A percentile compares a stretch with the other conserved stretches of the same genome.
These are phyloP conservation scores for Laupala kohalensis DNA, from an alignment of 1,140 invertebrate genomes.

Conservation along the genomic window DNA sequence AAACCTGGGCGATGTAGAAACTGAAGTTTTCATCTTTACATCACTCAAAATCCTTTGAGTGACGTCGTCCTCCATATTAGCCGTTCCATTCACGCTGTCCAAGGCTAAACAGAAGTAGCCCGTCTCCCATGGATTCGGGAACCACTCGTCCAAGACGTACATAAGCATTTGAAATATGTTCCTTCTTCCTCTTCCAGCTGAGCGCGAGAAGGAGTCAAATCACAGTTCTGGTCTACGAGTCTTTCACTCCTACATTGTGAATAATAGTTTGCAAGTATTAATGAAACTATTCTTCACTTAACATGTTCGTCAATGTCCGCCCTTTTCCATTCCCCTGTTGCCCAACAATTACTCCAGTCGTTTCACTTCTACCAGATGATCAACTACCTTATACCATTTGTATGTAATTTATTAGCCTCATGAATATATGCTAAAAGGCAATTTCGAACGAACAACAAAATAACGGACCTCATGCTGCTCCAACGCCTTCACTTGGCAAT, in stretches of 20 bases:
- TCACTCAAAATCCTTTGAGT: no score
- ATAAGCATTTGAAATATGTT: not conserved
- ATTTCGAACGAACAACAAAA: not conserved
- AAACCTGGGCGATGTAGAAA: no score
- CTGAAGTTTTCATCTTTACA: no score
- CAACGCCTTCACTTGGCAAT: not conserved
- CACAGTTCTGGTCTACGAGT: no score
- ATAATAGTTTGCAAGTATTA: no score
- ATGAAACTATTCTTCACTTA: no score
- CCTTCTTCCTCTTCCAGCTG: not conserved
- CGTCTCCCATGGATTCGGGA: not conserved
- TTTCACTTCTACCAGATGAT: not conserved
- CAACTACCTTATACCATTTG: not conserved
- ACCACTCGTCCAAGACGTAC: not conserved
- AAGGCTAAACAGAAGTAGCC: not conserved
- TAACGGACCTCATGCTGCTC: not conserved
- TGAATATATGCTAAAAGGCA: not conserved
- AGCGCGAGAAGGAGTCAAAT: no score
- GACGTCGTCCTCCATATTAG: not conserved
- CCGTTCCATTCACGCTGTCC: not conserved
- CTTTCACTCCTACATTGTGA: no score
- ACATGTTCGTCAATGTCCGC: no score
- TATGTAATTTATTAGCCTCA: not conserved
- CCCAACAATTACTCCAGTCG: not conserved
- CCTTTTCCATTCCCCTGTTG: not conserved